phyloP scores from a whole-genome alignment of 2,888 invertebrate genomes.

The Oligia strigilis region DNA sequence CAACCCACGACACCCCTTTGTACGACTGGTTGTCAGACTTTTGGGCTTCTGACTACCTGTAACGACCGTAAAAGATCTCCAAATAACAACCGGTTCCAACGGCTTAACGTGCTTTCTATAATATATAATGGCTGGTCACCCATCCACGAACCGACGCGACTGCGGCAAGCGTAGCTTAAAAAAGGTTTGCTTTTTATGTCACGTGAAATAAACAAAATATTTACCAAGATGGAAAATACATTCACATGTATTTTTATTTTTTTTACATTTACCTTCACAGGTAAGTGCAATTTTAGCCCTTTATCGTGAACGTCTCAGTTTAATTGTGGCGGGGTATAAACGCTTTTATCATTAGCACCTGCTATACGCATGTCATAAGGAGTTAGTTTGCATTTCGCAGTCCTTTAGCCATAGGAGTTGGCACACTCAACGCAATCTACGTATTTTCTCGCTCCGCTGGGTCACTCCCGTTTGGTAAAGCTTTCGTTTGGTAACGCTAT shows the following conservation, averaged over 20 bases:
- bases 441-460: not conserved
- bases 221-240: not conserved
- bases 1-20: not conserved
- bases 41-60: not conserved
- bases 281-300: not conserved
- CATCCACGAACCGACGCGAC: not conserved
- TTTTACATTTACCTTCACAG: no score
- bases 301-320: not conserved
- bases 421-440: not conserved
- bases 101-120: not conserved
- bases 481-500: no score
- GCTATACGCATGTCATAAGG: not conserved
- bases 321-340: not conserved
- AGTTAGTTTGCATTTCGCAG: not conserved
- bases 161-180: not conserved
- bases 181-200: not conserved
- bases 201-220: not conserved
- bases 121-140: not conserved
- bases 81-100: not conserved
- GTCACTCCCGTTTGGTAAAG: no score
- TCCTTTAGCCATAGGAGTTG: not conserved
- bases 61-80: not conserved
- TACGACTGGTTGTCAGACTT: not conserved
- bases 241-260: not conserved
- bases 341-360: not conserved